Base-by-base conservation (phyloP, 2,113 vertebrate genomes). In the Xiphophorus couchianus region DNA sequence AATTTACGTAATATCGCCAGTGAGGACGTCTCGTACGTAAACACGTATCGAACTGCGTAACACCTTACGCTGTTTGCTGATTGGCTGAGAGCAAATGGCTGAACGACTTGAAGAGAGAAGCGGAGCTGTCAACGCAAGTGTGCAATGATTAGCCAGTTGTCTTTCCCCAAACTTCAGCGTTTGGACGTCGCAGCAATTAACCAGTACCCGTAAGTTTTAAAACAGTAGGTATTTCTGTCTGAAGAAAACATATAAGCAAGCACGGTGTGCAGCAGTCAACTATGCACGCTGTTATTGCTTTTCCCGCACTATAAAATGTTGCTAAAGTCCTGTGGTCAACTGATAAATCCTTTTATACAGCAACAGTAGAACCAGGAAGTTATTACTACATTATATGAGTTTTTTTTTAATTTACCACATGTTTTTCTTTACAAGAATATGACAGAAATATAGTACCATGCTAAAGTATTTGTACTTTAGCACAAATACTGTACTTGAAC, bases 1-100 rank as follows among this genome's bases (percentile, higher is more conserved):
- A 89, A 68, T n/a, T 79, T 66, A 87, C 91, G 90, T 87, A 70
- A 72, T 39, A 80, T 73, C 54, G 54, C 54, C 27, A 7, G 3
- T 2, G 15, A 66, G 8, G 0, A 1, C 60, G 71, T 60, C 74
- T 65, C 71, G 69, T 11, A 84, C 77, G 86, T 76, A 1, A 3
- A 1, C 1, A 76, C 87, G 88, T 37, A 44, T 30, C 5, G 19
- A 27, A 28, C 2, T 0, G 5, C 17, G n/a, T 37, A 29, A 44
- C 19, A 0, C 7, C 7, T 14, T n/a, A 27, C 42, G 19, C 10
- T 60, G 51, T 3, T 54, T 29, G 10, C 39, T 84, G 85, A 89
- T 92, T 92, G 89, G 90, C 64, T 84, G n/a, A 80, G 1, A 63
- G 1, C 0, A 48, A 58, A 7, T n/a, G 2, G 51, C 2, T 6